Base-by-base conservation (phyloP, 1,140 invertebrate species). In the Heliothis virescens region DNA sequence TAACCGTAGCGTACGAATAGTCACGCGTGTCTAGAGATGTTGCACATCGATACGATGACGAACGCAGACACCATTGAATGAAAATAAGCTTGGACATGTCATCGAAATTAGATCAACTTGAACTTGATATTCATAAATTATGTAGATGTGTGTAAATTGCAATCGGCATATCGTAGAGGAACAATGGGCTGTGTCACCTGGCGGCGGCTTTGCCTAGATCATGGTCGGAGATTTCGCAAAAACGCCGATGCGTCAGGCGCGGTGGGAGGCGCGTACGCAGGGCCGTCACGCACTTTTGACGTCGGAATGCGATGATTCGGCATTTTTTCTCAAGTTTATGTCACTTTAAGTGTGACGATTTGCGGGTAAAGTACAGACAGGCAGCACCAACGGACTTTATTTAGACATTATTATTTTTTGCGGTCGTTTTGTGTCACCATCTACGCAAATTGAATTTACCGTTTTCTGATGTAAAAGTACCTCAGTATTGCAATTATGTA, bases 201-300 rank as follows among this genome's bases (percentile, higher is more conserved):
- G 67, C 82, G 82, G 82, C 53, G 60, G 9, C 75, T 83, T 83
- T 83, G 71, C 62, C 53, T 72, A 76, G 82, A 80, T 79, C 69
- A 72, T 0, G 55, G 18, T 48, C 50, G 50, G 47, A 69, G 79
- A 75, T 76, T 79, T 81, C 77, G 69, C 59, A 60, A 52, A 73
- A 73, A 63, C 16, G 16, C 15, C 57, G 63, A 76, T 82, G 82
- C 82, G 79, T 81, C 80, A 75, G 53, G 62, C 76, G 18, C 77
- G 72, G 79, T 47, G 69, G 69, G 62, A 60, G 69, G 55, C 34
- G 59, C 63, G 79, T 34, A 21, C 47, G 26, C 26, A 63, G 73
- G 73, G 57, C 29, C n/a, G 47, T 26, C 29, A 59, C 47, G 12
- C 12, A 63, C 34, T 26, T 16, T 63, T 63, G 18, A 67, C n/a